Conservation (phyloP, 2,888 invertebrate genomes). For the Drosophila stalkeri region DNA sequence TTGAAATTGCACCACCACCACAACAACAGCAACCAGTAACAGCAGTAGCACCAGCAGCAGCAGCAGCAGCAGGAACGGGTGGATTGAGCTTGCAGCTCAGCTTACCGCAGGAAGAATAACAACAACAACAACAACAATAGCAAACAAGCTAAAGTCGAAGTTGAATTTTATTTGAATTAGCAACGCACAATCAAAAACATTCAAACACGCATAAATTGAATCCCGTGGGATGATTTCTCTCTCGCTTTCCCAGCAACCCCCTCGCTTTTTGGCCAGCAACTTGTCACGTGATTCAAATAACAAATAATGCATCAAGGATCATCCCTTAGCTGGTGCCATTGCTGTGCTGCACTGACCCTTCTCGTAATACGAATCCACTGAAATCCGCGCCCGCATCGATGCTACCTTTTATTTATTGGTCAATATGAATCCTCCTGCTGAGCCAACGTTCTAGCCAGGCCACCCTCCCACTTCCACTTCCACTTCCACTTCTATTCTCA, state of each 20-base stretch:
- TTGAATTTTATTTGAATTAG: constrained; percentile 77
- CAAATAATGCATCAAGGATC: constrained; percentile 78
- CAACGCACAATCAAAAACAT: constrained; percentile 82
- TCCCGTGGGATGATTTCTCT: constrained; percentile 82
- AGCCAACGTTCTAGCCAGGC: constrained; percentile 9
- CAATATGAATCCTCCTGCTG: constrained; percentile 30
- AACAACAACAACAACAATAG: constrained; percentile 21
- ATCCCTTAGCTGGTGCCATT: constrained; percentile 70
- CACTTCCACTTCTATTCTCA: not conserved
- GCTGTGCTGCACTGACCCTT: constrained; percentile 23
- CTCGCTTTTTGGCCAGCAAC: constrained; percentile 56
- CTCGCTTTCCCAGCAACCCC: constrained; percentile 65
- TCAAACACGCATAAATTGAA: constrained; percentile 83
- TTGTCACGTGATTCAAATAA: constrained; percentile 83
- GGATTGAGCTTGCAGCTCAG: constrained; percentile 42
- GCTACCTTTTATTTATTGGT: constrained; percentile 56
- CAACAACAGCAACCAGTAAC: not conserved
- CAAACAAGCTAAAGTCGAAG: constrained; percentile 38
- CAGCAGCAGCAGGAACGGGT: constrained; percentile 5
- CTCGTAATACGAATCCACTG: constrained; percentile 50
- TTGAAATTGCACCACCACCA: constrained; percentile 63
- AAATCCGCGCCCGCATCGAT: constrained; percentile 57
- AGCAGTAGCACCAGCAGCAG: not conserved
- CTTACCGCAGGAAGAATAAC: constrained; percentile 50
- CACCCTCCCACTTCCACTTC: constrained; percentile 14